Conservation (phyloP, 1,140 invertebrate genomes). For the Drosophila bocqueti region DNA sequence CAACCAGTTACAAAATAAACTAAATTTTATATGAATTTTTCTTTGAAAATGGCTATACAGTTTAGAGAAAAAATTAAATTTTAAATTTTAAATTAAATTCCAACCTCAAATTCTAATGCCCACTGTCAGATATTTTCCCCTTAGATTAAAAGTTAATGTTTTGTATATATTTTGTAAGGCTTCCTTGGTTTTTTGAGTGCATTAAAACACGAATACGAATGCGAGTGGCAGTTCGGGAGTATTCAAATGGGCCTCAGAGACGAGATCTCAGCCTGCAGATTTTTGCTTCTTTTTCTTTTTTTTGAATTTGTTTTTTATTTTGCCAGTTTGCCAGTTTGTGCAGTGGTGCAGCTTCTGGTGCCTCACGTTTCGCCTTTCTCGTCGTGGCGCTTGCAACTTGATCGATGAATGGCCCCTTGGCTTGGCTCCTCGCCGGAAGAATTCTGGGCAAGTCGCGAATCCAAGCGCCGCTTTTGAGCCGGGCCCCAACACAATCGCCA, state of each 20-base stretch:
- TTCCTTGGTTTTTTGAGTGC: neutral
- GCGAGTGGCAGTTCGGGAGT: conserved; percentile 48
- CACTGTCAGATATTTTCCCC: neutral
- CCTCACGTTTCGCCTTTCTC: conserved; percentile 73
- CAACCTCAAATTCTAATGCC: neutral
- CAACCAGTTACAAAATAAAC: too few relatives aligned
- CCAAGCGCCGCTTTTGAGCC: conserved; percentile 80
- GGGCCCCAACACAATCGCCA: conserved; percentile 69
- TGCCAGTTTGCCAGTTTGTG: conserved; percentile 12
- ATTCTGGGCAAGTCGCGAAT: conserved; percentile 76
- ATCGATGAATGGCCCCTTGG: conserved; percentile 74
- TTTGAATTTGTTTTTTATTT: conserved; percentile 10
- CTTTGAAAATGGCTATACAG: too few relatives aligned
- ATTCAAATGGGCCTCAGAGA: conserved; percentile 70
- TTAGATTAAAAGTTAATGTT: neutral
- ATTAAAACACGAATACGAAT: conserved; percentile 15
- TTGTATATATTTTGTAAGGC: neutral
- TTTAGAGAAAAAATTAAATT: too few relatives aligned
- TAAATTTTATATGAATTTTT: too few relatives aligned
- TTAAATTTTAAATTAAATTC: too few relatives aligned
- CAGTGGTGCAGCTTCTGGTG: conserved; percentile 44
- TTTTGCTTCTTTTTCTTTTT: conserved; percentile 33
- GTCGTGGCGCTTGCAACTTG: conserved; percentile 82
- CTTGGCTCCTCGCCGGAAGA: neutral
- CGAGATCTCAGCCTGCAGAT: conserved; percentile 48